Evolutionary conservation across 37 sponge, comb jelly and placozoan species (phyloP).

Genomic region (Haliclona indistincta): DNA sequence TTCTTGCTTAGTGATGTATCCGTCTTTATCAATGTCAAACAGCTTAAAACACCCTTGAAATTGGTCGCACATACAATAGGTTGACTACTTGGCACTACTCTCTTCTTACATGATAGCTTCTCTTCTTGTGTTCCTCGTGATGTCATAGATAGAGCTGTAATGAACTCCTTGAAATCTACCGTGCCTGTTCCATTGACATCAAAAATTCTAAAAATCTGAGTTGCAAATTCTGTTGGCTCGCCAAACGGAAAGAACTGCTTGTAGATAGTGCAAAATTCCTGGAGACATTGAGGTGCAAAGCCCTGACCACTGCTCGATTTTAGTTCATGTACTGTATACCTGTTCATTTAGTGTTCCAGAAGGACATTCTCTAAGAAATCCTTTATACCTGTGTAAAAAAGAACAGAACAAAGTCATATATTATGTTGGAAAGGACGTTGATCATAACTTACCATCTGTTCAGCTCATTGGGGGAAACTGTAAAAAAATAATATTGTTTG

Average conservation of each 20-base stretch:
- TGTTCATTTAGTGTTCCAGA: conserved; percentile 56
- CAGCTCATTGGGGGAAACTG: conserved; percentile 68
- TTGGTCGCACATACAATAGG: neutral
- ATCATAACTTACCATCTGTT: conserved; percentile 49
- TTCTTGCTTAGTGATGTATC: conserved; percentile 43
- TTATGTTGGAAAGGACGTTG: neutral
- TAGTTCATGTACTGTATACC: conserved; percentile 29
- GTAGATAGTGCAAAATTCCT: conserved; percentile 77
- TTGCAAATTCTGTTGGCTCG: conserved; percentile 51
- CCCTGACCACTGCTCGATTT: neutral
- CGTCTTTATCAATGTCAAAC: conserved; percentile 49
- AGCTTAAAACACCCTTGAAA: conserved; percentile 51
- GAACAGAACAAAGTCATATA: neutral
- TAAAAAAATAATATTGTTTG: neutral
- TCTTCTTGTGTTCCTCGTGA: conserved; percentile 80
- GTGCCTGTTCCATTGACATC: conserved; percentile 51
- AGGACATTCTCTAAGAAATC: conserved; percentile 81
- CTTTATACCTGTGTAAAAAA: conserved; percentile 52
- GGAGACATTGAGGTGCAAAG: neutral
- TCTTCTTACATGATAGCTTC: conserved; percentile 61
- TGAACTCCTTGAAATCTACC: conserved; percentile 75
- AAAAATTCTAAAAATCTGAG: conserved; percentile 50
- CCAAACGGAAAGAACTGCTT: conserved; percentile 81
- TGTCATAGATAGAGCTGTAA: conserved; percentile 62
- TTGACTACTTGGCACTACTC: neutral